phyloP scores from a whole-genome alignment of 2,888 invertebrate genomes.

The Hesperia comma region DNA sequence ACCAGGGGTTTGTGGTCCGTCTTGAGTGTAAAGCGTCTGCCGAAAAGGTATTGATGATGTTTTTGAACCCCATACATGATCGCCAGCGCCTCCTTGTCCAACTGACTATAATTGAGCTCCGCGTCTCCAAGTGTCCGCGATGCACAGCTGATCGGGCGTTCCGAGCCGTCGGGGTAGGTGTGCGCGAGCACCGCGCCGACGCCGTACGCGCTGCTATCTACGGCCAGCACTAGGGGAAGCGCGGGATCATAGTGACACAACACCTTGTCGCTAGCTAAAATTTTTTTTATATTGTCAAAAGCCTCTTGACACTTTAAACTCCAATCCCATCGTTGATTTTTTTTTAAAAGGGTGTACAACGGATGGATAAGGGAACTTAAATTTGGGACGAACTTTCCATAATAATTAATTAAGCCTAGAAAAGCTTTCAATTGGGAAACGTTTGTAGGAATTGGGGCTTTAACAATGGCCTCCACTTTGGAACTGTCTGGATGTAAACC shows the following conservation, averaged over 20 bases:
- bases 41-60: slow-evolving; percentile 47
- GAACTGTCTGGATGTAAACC: neutral
- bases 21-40: slow-evolving; percentile 46
- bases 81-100: slow-evolving; percentile 48
- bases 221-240: neutral
- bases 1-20: slow-evolving; percentile 63
- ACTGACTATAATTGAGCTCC: slow-evolving; percentile 46
- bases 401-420: slow-evolving; percentile 42
- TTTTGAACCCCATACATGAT: slow-evolving; percentile 46
- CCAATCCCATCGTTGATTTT: slow-evolving; percentile 11
- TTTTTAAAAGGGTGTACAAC: slow-evolving; percentile 39
- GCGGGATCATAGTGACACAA: slow-evolving; percentile 39
- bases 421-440: slow-evolving; percentile 41
- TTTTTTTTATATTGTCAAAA: slow-evolving; percentile 38
- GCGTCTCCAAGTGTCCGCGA: slow-evolving; percentile 44
- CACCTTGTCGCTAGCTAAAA: slow-evolving; percentile 26
- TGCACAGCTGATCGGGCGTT: slow-evolving; percentile 46
- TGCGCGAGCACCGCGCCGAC: slow-evolving; percentile 45
- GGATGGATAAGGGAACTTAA: slow-evolving; percentile 39
- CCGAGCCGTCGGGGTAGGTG: slow-evolving; percentile 41
- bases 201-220: slow-evolving; percentile 40
- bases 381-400: slow-evolving; percentile 42
- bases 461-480: slow-evolving; percentile 12
- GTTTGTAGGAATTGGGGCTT: slow-evolving; percentile 38
- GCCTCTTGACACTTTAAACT: slow-evolving; percentile 21